Evolutionary conservation across 1,140 invertebrate genomes (phyloP), one percentile per base, ranked within the genome.

Genomic region (Xylocopa sonorina): DNA sequence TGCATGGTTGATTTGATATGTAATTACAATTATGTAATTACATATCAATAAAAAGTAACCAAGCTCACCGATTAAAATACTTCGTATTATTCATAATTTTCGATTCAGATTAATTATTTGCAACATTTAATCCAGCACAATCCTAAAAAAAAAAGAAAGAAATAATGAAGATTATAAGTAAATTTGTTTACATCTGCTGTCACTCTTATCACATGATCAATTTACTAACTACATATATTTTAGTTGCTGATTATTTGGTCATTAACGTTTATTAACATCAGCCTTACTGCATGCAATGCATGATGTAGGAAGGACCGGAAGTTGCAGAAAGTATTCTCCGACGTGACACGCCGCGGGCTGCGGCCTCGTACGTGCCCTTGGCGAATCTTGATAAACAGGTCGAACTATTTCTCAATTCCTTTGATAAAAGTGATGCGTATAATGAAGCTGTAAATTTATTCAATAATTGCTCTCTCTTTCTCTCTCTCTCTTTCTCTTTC

Each of bases 221-320:
- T 83, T 86, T 82, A 87, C 78, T 87, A 87, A 86, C 72, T 50
- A 87, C 80, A 77, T 83, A 83, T 86, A 77, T 88, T 88, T 87
- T 88, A 84, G 84, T 87, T 81, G 77, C 82, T 86, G 86, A 84
- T 90, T 87, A 86, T 91, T 86, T 89, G 87, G 90, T 82, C 85
- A 88, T 89, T 87, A 87, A 91, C 89, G 78, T 88, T 90, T 89
- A 91, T 88, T 92, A 89, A 92, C 87, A 89, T 90, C 89, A 90
- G 91, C 91, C 90, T 92, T 92, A 92, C 92, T 92, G 91, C 91
- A 92, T 92, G 91, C 88, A 89, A 91, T 90, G 91, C 91, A 92
- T 92, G 91, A 92, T 91, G 89, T 92, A 92, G 91, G 91, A 91
- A 83, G 91, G 90, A 92, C 90, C 89, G 88, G 91, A 92, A 91